Base-by-base conservation (phyloP, 1,140 invertebrate species). In the Holotrichia oblita region DNA sequence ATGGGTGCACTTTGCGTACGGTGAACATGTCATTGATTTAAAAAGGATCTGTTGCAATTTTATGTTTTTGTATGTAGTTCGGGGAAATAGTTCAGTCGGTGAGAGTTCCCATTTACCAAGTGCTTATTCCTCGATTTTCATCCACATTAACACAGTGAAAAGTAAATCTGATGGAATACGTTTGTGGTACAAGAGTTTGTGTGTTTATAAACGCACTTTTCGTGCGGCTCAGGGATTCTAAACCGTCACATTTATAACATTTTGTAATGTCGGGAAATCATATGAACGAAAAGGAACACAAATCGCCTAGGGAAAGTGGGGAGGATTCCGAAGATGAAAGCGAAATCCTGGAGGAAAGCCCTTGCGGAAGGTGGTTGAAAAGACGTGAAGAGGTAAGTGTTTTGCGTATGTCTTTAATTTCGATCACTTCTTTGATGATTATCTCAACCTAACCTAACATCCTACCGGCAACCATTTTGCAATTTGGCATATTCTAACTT, bases 311-410 rank as follows among this genome's bases (percentile, higher is more conserved):
- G 84, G 94, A 95, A 90, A 95, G 94, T 89, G 94, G 94, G 81
- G 95, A 97, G 85, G 96, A 97, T 89, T 97, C 95, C 9, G 96
- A 97, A 87, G 96, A 97, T 91, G 96, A 98, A 87, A 96, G 95
- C 88, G 96, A 98, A 90, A 97, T 98, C 87, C 89, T 99, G 85
- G 98, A 99, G 89, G 98, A 99, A 89, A 98, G 97, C 89, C 98
- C 98, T 80, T 99, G 98, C 90, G 97, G 98, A 83, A 91, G 98
- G 86, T 99, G 98, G 98, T 93, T 98, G 81, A 99, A 99, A 90
- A 92, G 98, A 84, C 91, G 97, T 81, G 98, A 99, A 92, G 97
- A 99, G 93, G 97, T 98, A 87, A 85, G 85, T 86, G 7, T 42
- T 79, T 69, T 78, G 79, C 42, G 69, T 75, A 12, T 75, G 55